Evolutionary conservation across 2,113 vertebrate species (phyloP), one percentile per base, ranked within the genome.

Genomic region (Columba janthina): DNA sequence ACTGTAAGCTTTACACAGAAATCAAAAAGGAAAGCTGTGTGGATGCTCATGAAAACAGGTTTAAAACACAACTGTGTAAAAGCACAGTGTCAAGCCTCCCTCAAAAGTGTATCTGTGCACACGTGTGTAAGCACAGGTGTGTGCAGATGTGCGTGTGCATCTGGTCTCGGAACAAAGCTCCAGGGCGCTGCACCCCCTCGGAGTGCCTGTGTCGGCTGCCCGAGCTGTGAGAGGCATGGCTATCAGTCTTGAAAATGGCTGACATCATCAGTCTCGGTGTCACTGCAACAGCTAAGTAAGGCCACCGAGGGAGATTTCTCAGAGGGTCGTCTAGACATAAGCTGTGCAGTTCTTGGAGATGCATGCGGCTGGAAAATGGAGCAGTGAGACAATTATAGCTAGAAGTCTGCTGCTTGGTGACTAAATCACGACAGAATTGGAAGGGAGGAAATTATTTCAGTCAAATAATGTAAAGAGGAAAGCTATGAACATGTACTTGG

Each of bases 261-360:
- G 95, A 96, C 81, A 88, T 97, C 97, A 96, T 78, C 84, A 64
- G 88, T 87, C 89, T 93, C 5, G 0, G 54, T 97, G 93, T 94
- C 94, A 97, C 40, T 89, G 84, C 86, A 92, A 69, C 76, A 79
- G 94, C 88, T 92, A 73, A 94, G 86, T 50, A 80, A 76, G 79
- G 95, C 81, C 95, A 94, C 87, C 77, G 94, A 92, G 81, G 61
- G 78, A 88, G 88, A 94, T 61, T 86, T 93, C 93, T 96, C 94
- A 94, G 79, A 96, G 91, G 82, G 62, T 94, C 5, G 90, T 97
- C 97, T 97, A 97, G 97, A 97, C 96, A 96, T 74, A 96, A n/a
- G 79, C 93, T 75, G 58, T 58, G 77, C 78, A 81, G 53, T 81
- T 89, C 85, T 80, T 65, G 77, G 88, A 86, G 90, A 86, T 72